These are phyloP conservation scores for Caenorhabditis brenneri DNA, from an alignment of 1,140 invertebrate species.

Conservation along the genomic window DNA sequence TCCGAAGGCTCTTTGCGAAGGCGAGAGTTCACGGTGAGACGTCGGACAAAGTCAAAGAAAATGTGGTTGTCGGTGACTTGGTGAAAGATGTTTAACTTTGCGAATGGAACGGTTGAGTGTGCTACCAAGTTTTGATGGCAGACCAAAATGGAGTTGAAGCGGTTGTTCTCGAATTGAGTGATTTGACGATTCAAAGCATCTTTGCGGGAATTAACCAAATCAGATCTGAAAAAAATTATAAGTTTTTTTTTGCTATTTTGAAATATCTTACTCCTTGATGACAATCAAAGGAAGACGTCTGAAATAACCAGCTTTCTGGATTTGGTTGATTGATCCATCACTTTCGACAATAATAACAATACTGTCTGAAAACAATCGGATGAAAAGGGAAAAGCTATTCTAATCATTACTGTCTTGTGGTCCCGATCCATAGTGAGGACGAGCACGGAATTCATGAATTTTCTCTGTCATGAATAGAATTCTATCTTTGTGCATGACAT, in stretches of 20 bases:
- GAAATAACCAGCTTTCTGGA: not conserved
- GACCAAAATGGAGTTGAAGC: not conserved
- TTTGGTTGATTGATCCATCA: not conserved
- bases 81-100: not conserved
- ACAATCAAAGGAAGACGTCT: not conserved
- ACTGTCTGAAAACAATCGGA: not conserved
- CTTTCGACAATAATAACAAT: not conserved
- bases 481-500: no score
- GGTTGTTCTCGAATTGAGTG: no score
- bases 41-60: not conserved
- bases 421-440: no score
- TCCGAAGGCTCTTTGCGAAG: not conserved
- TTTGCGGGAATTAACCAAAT: no score
- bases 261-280: not conserved
- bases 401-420: no score
- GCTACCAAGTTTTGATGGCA: no score
- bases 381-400: no score
- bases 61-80: not conserved
- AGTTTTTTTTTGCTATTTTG: no score
- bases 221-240: no score
- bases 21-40: not conserved
- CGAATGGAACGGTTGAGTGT: not conserved
- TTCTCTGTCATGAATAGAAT: no score
- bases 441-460: no score
- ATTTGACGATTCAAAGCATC: no score